A percentile compares a stretch with the other conserved stretches of the same genome.
These are phyloP conservation scores for Synanceia verrucosa DNA, from an alignment of 2,797 vertebrate genomes.

Conservation along the genomic window DNA sequence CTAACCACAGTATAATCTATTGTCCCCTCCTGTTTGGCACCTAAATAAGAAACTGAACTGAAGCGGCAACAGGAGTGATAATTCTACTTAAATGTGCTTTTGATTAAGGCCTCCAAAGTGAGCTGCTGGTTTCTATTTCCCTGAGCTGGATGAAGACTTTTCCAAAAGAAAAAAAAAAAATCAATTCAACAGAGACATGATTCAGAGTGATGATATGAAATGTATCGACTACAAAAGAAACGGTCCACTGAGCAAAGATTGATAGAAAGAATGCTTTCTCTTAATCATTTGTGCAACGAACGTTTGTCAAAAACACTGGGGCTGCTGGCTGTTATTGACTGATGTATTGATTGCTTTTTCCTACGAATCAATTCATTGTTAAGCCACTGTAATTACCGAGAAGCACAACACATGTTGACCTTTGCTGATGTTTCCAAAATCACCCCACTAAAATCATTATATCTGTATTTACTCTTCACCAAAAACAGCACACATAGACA, in stretches of 20 bases:
- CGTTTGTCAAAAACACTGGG: not conserved
- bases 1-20: not conserved
- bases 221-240: conserved; percentile 49
- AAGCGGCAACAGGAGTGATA: conserved; percentile 25
- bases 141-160: conserved; percentile 41
- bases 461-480: not conserved
- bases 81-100: conserved; percentile 41
- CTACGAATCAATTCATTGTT: not conserved
- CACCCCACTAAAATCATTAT: not conserved
- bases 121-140: conserved; percentile 63
- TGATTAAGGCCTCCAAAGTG: conserved; percentile 34
- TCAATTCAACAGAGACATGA: conserved; percentile 22
- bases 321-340: not conserved
- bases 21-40: conserved; percentile 10
- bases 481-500: not conserved
- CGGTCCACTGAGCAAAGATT: conserved; percentile 3
- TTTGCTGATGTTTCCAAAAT: not conserved
- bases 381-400: not conserved
- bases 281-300: conserved; percentile 3
- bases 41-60: conserved; percentile 21
- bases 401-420: not conserved
- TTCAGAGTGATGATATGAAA: conserved; percentile 46
- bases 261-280: conserved; percentile 11
- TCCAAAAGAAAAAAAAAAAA: conserved; percentile 34
- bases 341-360: not conserved